Percentiles rank a stretch among this genome's conserved stretches.
Evolutionary conservation across 2,888 invertebrate genomes (phyloP).

Genomic region (Eustalomyia histrio): DNA sequence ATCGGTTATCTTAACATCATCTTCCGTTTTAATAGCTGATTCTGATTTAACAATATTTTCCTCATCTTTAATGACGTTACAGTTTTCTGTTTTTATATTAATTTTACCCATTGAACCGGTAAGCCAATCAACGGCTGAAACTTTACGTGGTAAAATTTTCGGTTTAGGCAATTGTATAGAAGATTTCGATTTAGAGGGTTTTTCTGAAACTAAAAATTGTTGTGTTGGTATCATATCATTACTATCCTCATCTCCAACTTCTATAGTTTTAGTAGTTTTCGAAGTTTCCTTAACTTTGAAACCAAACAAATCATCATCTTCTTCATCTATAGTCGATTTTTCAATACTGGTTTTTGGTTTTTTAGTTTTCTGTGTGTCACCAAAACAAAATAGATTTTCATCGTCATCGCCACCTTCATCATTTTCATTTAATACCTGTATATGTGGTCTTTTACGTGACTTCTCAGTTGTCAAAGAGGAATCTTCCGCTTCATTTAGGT

Average conservation of each 20-base stretch:
- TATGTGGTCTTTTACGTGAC: slow-evolving; percentile 70
- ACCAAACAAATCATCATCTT: slow-evolving; percentile 67
- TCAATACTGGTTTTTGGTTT: slow-evolving; percentile 52
- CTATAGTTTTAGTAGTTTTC: slow-evolving; percentile 19
- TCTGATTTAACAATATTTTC: slow-evolving; percentile 38
- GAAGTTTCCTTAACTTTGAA: slow-evolving; percentile 60
- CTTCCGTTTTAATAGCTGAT: slow-evolving; percentile 50
- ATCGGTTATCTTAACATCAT: slow-evolving; percentile 52
- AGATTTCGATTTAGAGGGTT: slow-evolving; percentile 54
- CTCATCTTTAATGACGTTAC: slow-evolving; percentile 15
- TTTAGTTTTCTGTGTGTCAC: slow-evolving; percentile 59
- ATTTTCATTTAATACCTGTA: slow-evolving; percentile 72
- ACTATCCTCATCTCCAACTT: slow-evolving; percentile 51
- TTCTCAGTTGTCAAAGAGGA: slow-evolving; percentile 21
- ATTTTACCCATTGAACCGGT: slow-evolving; percentile 70
- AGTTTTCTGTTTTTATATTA: slow-evolving; percentile 66
- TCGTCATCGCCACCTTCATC: slow-evolving; percentile 70
- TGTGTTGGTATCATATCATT: slow-evolving; percentile 67
- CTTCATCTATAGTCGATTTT: slow-evolving; percentile 38
- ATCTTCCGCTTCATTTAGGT: slow-evolving; percentile 8
- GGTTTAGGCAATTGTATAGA: slow-evolving; percentile 63
- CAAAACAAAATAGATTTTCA: slow-evolving; percentile 74
- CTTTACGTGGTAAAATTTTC: slow-evolving; percentile 68
- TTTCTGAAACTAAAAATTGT: slow-evolving; percentile 58
- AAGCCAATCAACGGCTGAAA: slow-evolving; percentile 74